Evolutionary conservation across 2,888 invertebrate species (phyloP).

Genomic region (Arrhopalites spinosus): DNA sequence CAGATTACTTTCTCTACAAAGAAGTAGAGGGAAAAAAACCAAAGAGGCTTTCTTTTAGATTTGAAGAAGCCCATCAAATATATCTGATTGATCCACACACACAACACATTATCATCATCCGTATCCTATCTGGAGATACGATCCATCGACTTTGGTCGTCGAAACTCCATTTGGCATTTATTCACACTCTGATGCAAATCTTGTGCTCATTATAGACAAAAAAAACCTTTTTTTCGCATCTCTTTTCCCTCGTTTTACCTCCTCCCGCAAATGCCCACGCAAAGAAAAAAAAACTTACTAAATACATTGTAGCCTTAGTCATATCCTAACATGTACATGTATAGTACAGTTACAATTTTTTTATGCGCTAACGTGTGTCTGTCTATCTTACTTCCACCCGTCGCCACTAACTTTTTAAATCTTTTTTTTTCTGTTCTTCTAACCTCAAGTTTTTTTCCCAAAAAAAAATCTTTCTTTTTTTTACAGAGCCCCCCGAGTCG

Average conservation of each 20-base stretch:
- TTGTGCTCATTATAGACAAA: slow-evolving; percentile 21
- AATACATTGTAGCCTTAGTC: background rate
- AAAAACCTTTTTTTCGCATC: slow-evolving; percentile 9
- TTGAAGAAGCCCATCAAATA: slow-evolving; percentile 35
- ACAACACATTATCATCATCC: slow-evolving; percentile 42
- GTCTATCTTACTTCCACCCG: slow-evolving; percentile 2
- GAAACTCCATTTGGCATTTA: slow-evolving; percentile 44
- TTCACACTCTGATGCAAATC: slow-evolving; percentile 42
- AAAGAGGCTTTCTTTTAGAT: no score
- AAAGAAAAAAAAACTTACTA: background rate
- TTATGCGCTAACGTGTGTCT: no score
- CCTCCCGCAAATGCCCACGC: background rate
- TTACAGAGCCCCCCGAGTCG: no score
- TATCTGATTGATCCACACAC: slow-evolving; percentile 35
- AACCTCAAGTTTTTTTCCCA: background rate
- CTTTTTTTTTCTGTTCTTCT: background rate
- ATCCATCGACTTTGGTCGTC: slow-evolving; percentile 14
- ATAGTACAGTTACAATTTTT: no score
- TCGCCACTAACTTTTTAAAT: slow-evolving; percentile 10
- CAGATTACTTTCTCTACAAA: slow-evolving; percentile 14
- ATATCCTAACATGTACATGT: background rate
- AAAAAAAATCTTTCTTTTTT: no score
- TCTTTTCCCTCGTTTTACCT: background rate
- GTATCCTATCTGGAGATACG: no score
- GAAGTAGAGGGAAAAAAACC: background rate